Percentiles rank a stretch among this genome's conserved stretches.
These are phyloP conservation scores for Cyanoramphus novaezelandiae DNA, from an alignment of 2,113 vertebrate species.

Conservation along the genomic window DNA sequence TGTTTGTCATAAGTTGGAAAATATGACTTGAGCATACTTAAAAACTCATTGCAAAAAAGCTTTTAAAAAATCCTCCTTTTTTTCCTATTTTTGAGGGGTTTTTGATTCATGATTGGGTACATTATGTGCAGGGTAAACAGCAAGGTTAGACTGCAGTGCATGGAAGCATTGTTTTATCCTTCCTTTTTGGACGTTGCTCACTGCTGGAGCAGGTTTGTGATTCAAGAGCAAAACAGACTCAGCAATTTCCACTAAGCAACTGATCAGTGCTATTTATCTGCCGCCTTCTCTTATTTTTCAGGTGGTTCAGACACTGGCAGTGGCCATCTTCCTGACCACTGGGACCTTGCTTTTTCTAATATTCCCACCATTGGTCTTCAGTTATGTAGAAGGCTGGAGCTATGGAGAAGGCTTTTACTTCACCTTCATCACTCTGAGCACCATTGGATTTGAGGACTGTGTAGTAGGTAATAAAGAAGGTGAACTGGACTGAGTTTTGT, in stretches of 20 bases:
- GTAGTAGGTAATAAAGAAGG: slow-evolving; percentile 77
- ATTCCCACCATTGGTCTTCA: slow-evolving; percentile 88
- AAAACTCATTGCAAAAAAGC: not conserved
- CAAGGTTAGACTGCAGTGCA: not conserved
- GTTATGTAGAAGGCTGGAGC: slow-evolving; percentile 86
- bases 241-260: not conserved
- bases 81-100: not conserved
- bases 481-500: not conserved
- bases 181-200: not conserved
- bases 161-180: not conserved
- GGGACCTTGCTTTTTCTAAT: slow-evolving; percentile 86
- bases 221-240: not conserved
- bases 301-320: slow-evolving; percentile 78
- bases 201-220: not conserved
- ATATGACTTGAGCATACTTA: not conserved
- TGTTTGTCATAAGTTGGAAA: not conserved
- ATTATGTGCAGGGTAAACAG: not conserved
- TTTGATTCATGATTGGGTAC: not conserved
- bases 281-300: slow-evolving; percentile 36
- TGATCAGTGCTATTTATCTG: not conserved
- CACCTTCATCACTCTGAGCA: slow-evolving; percentile 87
- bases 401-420: slow-evolving; percentile 84
- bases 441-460: slow-evolving; percentile 86
- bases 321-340: slow-evolving; percentile 78
- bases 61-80: not conserved